A percentile compares a stretch with the other conserved stretches of the same genome.
Evolutionary conservation across 2,797 vertebrate genomes (phyloP).

Genomic region (Lithobates pipiens): DNA sequence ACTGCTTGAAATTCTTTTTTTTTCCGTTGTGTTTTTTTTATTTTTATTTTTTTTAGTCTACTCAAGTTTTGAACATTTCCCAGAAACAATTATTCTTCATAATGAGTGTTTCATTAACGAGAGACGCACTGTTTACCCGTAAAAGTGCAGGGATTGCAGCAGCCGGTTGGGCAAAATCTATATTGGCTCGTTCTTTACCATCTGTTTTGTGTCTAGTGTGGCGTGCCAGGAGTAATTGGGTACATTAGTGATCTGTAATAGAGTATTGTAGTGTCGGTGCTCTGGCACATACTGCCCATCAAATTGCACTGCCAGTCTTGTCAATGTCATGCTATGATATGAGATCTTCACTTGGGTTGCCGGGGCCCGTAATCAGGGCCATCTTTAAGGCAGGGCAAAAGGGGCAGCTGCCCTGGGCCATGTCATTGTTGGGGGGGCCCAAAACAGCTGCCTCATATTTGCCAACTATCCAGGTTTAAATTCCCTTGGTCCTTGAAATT

Average conservation of each 20-base stretch:
- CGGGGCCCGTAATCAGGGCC: no score
- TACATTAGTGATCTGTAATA: conserved; percentile 33
- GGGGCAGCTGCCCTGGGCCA: no score
- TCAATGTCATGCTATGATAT: no score
- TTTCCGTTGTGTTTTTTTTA: not conserved
- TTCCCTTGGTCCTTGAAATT: no score
- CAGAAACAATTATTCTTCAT: conserved; percentile 1
- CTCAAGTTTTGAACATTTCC: not conserved
- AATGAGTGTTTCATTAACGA: conserved; percentile 14
- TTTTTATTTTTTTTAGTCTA: not conserved
- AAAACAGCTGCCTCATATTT: no score
- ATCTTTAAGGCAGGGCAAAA: no score
- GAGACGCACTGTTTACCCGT: not conserved
- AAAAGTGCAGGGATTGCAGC: not conserved
- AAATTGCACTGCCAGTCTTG: no score
- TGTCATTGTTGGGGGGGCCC: no score
- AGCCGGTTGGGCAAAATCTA: conserved; percentile 17
- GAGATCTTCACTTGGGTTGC: no score
- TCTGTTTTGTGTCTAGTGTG: conserved; percentile 19
- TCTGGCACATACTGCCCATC: not conserved
- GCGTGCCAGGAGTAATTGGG: conserved; percentile 30
- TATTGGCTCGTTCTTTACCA: conserved; percentile 6
- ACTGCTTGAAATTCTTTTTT: no score
- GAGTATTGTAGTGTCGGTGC: conserved; percentile 20
- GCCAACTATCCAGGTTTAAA: no score